phyloP scores from a whole-genome alignment of 2,888 invertebrate species.

The Hartigia nigra region DNA sequence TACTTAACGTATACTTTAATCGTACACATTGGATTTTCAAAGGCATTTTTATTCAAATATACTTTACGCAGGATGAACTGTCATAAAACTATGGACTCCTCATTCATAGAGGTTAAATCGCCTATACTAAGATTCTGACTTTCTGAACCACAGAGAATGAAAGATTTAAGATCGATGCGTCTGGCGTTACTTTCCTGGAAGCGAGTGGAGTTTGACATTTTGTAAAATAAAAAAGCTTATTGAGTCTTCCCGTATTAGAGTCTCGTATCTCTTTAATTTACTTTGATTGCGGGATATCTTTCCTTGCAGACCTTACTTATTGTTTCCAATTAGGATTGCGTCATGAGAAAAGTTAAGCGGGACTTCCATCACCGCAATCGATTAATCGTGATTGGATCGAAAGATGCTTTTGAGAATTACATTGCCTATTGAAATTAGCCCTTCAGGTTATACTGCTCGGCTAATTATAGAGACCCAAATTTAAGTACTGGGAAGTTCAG shows the following conservation, averaged over 20 bases:
- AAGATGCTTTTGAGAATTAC: neutral
- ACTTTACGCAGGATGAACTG: conserved; percentile 40
- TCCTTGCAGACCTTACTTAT: neutral
- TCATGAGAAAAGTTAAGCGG: neutral
- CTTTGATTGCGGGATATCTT: neutral
- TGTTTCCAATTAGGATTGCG: neutral
- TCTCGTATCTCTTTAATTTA: neutral
- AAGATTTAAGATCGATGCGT: neutral
- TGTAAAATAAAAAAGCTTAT: too few species aligned
- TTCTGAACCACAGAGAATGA: neutral
- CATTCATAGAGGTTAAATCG: neutral
- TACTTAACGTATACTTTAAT: neutral
- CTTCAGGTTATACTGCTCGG: neutral
- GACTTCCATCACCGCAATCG: neutral
- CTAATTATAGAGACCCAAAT: neutral
- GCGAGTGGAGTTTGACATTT: too few species aligned
- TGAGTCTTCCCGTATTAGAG: neutral
- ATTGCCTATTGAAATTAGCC: neutral
- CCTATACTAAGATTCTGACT: neutral
- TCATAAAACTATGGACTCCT: neutral
- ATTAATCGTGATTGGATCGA: neutral
- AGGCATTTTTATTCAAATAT: conserved; percentile 43
- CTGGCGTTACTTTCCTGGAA: neutral
- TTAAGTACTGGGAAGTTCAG: neutral
- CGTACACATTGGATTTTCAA: neutral